Evolutionary conservation across 2,888 invertebrate genomes (phyloP), one percentile per base, ranked within the genome.

Genomic region (Sphaerophoria rueppellii): DNA sequence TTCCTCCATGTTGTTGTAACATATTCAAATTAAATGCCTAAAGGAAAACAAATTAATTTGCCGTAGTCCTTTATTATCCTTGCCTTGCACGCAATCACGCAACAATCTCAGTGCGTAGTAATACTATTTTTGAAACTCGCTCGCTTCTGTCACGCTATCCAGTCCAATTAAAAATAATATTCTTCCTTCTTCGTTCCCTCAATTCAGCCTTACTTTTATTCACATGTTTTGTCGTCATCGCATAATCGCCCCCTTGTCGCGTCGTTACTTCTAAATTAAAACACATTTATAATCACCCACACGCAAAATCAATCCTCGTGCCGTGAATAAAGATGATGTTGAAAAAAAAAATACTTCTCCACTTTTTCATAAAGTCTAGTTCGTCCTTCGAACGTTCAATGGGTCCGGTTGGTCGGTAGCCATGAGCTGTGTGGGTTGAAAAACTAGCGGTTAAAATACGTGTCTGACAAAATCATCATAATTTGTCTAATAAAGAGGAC

Each of bases 401-500:
- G 34, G 12, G 9, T 57, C 40, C 40, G 14, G 4, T 48, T 0
- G n/a, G n/a, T 4, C 4, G 4, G 14, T 5, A 48, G 48, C n/a
- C 24, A 52, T 16, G 11, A 40, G 40, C 6, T 6, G 40, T 40
- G 6, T 6, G 40, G 6, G 9, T 40, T 40, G 40, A 40, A 40
- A 40, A 24, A 24, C 24, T 24, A 2, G 24, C 24, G 24, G 24
- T 40, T 40, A 32, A 48, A 46, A 24, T 24, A 52, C 37, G 16
- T 65, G 16, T 65, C 40, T 40, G 52, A 32, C 12, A 24, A 37
- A 52, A 67, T 52, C 12, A 52, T 54, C 54, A 67, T 16, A 72
- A 79, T 83, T 83, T 72, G 48, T 14, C 71, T 67, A 67, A 83
- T 79, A 79, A 79, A 70, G 50, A n/a, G 46, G 24, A 24, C 24